These are phyloP conservation scores for Diadema setosum DNA, from an alignment of 35 echinoderm and acorn worm species.

Conservation along the genomic window DNA sequence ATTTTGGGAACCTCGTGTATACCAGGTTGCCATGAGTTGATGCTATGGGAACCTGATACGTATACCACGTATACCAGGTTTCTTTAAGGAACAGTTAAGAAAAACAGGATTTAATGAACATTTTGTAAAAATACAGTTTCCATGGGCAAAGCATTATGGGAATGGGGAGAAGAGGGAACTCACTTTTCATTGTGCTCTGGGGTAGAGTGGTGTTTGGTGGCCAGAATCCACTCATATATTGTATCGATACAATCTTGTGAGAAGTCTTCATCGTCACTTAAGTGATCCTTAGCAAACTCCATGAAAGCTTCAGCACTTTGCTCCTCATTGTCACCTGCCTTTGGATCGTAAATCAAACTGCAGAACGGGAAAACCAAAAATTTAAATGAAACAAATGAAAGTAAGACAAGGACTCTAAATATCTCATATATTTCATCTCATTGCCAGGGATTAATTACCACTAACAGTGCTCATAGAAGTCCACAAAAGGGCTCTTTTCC, in stretches of 20 bases:
- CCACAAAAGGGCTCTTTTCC: neutral
- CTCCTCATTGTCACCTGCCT: conserved; percentile 61
- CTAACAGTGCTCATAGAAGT: neutral
- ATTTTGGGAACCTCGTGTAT: too few species aligned
- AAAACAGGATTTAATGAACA: too few species aligned
- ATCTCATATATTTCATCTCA: neutral
- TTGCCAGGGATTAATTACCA: neutral
- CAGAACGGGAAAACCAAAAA: neutral
- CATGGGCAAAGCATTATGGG: neutral
- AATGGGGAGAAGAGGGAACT: neutral
- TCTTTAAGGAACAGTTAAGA: too few species aligned
- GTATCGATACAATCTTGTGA: too few species aligned
- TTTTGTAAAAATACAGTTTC: too few species aligned
- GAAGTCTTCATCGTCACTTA: conserved; percentile 6
- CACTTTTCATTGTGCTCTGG: neutral
- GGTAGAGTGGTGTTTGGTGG: conserved; percentile 49
- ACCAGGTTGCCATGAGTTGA: too few species aligned
- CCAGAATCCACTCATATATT: conserved; percentile 46
- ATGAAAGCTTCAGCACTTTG: conserved; percentile 71
- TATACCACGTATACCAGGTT: too few species aligned
- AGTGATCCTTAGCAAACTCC: conserved; percentile 48
- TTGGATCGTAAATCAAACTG: conserved; percentile 86
- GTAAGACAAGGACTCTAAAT: neutral
- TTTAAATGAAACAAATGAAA: neutral
- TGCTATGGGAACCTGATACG: too few species aligned